Conservation (phyloP, 2,797 vertebrate genomes). For the Manis javanica region DNA sequence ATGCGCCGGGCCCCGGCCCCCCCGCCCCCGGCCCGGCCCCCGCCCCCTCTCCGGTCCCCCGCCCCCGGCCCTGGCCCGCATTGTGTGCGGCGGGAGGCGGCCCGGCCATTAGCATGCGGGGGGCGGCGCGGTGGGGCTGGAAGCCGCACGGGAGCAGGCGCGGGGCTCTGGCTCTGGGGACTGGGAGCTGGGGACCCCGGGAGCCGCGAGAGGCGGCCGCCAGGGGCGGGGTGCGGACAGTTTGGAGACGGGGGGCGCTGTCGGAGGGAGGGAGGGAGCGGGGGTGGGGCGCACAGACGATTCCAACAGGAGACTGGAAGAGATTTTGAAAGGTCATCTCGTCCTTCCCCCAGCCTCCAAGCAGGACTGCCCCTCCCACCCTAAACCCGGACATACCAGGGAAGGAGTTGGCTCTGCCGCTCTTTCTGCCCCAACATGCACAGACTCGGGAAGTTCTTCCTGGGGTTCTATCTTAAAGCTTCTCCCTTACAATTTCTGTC, state of each 20-base stretch:
- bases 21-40: constrained; percentile 78
- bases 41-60: constrained; percentile 78
- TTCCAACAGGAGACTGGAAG: constrained; percentile 74
- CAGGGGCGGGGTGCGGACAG: constrained; percentile 76
- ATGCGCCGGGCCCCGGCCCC: constrained; percentile 80
- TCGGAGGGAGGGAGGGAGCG: constrained; percentile 51
- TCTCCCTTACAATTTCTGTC: constrained; percentile 81
- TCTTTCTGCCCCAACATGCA: constrained; percentile 80
- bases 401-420: constrained; percentile 78
- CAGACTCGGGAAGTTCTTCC: constrained; percentile 82
- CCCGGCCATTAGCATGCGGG: constrained; percentile 82
- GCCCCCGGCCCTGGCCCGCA: constrained; percentile 79
- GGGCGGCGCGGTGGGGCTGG: constrained; percentile 76
- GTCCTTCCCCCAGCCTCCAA: constrained; percentile 77
- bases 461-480: constrained; percentile 81
- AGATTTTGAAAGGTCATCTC: constrained; percentile 82
- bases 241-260: constrained; percentile 70
- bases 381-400: constrained; percentile 83
- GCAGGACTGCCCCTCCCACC: constrained; percentile 77
- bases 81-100: constrained; percentile 81
- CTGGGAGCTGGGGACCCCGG: constrained; percentile 65
- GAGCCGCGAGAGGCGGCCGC: constrained; percentile 67
- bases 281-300: constrained; percentile 77
- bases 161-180: constrained; percentile 61
- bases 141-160: constrained; percentile 73